phyloP scores from a whole-genome alignment of 2,888 invertebrate genomes.

The Bellardia bayeri region DNA sequence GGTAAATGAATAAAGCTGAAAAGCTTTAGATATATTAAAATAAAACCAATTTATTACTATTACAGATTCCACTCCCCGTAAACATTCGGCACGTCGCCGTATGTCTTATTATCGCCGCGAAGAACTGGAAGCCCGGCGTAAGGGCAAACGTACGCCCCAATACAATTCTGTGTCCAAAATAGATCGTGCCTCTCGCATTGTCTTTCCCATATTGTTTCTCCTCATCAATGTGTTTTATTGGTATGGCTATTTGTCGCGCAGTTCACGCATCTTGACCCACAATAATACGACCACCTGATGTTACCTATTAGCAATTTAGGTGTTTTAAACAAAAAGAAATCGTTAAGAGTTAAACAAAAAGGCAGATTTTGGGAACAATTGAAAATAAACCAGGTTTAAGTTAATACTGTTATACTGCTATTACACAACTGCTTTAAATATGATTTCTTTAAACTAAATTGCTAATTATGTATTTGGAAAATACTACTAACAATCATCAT shows the following conservation, averaged over 20 bases:
- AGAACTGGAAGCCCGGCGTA: slow-evolving; percentile 82
- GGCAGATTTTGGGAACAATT: slow-evolving; percentile 39
- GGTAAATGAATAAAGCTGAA: slow-evolving; percentile 61
- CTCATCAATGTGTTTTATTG: slow-evolving; percentile 92
- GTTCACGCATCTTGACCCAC: slow-evolving; percentile 83
- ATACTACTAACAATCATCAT: background rate
- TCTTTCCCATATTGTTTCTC: slow-evolving; percentile 91
- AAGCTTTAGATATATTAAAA: background rate
- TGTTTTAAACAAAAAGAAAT: slow-evolving; percentile 79
- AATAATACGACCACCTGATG: slow-evolving; percentile 82
- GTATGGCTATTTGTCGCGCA: slow-evolving; percentile 89
- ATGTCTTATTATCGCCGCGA: slow-evolving; percentile 82
- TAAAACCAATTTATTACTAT: background rate
- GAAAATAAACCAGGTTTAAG: background rate
- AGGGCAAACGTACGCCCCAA: slow-evolving; percentile 85
- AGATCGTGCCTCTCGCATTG: slow-evolving; percentile 89
- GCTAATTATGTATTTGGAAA: slow-evolving; percentile 77
- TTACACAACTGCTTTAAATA: slow-evolving; percentile 49
- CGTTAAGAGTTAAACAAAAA: slow-evolving; percentile 47
- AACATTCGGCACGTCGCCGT: slow-evolving; percentile 77
- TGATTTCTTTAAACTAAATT: slow-evolving; percentile 82
- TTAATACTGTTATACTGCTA: slow-evolving; percentile 34
- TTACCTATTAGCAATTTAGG: slow-evolving; percentile 84
- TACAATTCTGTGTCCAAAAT: slow-evolving; percentile 93
- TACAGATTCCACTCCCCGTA: slow-evolving; percentile 69